phyloP scores from a whole-genome alignment of 2,113 vertebrate genomes.

The Sceloporus tristichus region DNA sequence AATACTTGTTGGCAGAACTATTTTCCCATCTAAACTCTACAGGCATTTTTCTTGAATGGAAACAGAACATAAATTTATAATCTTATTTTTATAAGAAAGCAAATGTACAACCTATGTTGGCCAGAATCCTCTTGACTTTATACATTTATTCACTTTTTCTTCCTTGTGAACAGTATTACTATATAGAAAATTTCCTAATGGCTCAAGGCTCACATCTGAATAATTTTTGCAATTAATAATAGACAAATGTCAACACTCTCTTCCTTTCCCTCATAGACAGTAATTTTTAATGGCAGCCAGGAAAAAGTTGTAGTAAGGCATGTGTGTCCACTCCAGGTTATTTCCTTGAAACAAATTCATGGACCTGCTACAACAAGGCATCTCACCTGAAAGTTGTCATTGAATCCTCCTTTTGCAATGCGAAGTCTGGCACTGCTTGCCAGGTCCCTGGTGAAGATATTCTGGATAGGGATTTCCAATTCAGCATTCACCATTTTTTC shows the following conservation, averaged over 20 bases:
- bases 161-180: not conserved
- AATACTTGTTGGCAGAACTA: too few species aligned
- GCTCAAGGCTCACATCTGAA: not conserved
- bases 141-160: not conserved
- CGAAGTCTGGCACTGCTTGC: conserved; percentile 85
- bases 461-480: conserved; percentile 91
- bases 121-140: not conserved
- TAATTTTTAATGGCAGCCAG: not conserved
- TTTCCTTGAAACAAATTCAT: not conserved
- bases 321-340: not conserved
- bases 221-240: not conserved
- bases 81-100: not conserved
- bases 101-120: not conserved
- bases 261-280: not conserved
- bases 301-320: not conserved
- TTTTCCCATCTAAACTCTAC: too few species aligned
- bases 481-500: conserved; percentile 91
- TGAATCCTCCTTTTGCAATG: conserved; percentile 90
- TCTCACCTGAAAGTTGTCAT: conserved; percentile 93
- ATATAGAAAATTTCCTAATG: not conserved
- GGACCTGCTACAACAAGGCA: not conserved
- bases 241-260: not conserved
- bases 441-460: conserved; percentile 87
- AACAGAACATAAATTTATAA: too few species aligned
- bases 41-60: too few species aligned